Evolutionary conservation across 2,888 invertebrate genomes (phyloP), one percentile per base, ranked within the genome.

Genomic region (Euplexia lucipara): DNA sequence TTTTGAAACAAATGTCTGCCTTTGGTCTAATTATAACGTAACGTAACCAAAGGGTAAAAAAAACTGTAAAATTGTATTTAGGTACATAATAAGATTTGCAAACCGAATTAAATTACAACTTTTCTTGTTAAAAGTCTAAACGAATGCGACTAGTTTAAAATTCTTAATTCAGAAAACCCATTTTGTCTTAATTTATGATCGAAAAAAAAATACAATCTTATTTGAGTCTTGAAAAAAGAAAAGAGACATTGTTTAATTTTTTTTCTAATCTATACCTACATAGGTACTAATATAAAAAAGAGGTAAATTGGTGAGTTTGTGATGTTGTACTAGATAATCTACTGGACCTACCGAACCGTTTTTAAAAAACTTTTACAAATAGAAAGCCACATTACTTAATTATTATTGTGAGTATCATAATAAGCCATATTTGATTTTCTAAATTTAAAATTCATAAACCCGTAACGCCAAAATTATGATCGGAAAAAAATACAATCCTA

Each of bases 121-220:
- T 58, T 53, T 39, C 54, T 58, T 16, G 20, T 42, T 34, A 34
- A 32, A 54, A 35, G 10, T 20, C 20, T n/a, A 34, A 59, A 59
- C 35, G 1, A 35, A 44, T 35, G 42, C 26, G 26, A n/a, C 3
- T 59, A 59, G 26, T 30, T 58, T n/a, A 18, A 35, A 56, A 26
- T 44, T 58, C 42, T 20, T 44, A 44, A 35, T 58, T 58, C 20
- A 9, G n/a, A 44, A 30, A 44, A 44, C 44, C n/a, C 12, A 35
- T 59, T 44, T 58, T 59, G 9, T 18, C 18, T 34, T 20, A 57
- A 35, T 35, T 22, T 16, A 22, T 16, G 1, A 22, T 22, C n/a
- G 1, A 39, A 57, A 16, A 32, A 22, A 32, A 32, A 22, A 32
- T 0, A 3, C 4, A 16, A 48, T 49, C 22, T 14, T 16, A 53